Evolutionary conservation across 2,113 vertebrate species (phyloP).

Genomic region (Corynorhinus townsendii): DNA sequence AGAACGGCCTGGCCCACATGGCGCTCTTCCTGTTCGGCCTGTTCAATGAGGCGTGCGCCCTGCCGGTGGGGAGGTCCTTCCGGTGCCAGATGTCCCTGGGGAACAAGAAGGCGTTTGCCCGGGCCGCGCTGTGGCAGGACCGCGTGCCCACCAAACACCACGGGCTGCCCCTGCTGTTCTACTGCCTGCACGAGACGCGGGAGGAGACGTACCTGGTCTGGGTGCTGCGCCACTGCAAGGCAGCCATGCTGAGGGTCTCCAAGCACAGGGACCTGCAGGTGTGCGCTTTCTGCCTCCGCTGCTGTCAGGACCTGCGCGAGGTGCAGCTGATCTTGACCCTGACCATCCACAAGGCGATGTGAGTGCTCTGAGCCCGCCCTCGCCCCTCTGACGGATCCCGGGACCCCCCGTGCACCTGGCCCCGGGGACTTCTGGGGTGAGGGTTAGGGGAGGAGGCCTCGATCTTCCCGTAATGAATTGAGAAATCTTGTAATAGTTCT

Average conservation of each 20-base stretch:
- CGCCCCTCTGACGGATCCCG: too few relatives aligned
- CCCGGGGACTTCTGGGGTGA: background rate
- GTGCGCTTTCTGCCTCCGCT: constrained; percentile 65
- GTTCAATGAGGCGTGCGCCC: background rate
- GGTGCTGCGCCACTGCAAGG: accelerated
- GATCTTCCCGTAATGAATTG: too few relatives aligned
- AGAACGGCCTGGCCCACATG: background rate
- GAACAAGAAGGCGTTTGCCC: constrained; percentile 33
- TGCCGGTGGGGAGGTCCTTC: accelerated
- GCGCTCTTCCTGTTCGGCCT: constrained; percentile 72
- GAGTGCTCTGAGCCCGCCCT: background rate
- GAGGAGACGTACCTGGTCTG: background rate
- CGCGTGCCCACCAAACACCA: accelerated
- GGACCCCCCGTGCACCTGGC: background rate
- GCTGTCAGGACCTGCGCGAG: background rate
- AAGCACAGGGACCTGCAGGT: background rate
- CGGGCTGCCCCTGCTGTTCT: background rate
- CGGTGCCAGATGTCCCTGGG: background rate
- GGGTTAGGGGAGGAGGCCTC: background rate
- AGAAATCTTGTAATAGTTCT: too few relatives aligned
- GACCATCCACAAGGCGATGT: background rate
- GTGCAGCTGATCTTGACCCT: background rate
- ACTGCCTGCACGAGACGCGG: constrained; percentile 31
- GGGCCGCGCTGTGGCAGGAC: background rate
- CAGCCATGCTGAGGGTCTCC: background rate